Conservation (phyloP, 1,140 invertebrate species). For the Zeugodacus cucurbitae region DNA sequence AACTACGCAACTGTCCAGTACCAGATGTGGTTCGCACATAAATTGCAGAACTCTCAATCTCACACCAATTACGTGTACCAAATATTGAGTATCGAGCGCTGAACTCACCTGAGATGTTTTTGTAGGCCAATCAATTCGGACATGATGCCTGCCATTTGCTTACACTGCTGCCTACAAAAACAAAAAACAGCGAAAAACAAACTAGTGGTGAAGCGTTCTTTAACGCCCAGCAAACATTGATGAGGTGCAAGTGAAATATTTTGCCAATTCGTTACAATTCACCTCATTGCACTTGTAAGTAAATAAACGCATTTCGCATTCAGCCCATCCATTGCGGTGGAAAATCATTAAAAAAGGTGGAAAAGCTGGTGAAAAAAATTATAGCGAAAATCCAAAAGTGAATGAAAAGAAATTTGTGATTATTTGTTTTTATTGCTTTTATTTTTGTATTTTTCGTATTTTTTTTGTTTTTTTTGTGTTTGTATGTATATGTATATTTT, state of each 20-base stretch:
- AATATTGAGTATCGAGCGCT: too few species aligned
- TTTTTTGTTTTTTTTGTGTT: neutral
- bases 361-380: neutral
- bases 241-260: neutral
- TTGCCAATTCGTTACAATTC: neutral
- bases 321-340: neutral
- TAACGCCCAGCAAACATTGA: neutral
- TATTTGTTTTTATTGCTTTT: slow-evolving; percentile 18
- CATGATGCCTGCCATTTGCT: neutral
- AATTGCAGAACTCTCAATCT: neutral
- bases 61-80: neutral
- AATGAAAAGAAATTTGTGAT: neutral
- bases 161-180: neutral
- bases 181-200: neutral
- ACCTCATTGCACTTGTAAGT: neutral
- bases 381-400: too few species aligned
- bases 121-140: neutral
- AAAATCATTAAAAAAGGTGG: neutral
- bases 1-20: neutral
- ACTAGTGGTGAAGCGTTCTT: neutral
- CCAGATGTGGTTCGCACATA: neutral
- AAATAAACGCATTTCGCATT: neutral
- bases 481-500: neutral
- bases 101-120: neutral
- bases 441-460: neutral